phyloP scores from a whole-genome alignment of 2,797 vertebrate genomes.

The Carduelis carduelis region DNA sequence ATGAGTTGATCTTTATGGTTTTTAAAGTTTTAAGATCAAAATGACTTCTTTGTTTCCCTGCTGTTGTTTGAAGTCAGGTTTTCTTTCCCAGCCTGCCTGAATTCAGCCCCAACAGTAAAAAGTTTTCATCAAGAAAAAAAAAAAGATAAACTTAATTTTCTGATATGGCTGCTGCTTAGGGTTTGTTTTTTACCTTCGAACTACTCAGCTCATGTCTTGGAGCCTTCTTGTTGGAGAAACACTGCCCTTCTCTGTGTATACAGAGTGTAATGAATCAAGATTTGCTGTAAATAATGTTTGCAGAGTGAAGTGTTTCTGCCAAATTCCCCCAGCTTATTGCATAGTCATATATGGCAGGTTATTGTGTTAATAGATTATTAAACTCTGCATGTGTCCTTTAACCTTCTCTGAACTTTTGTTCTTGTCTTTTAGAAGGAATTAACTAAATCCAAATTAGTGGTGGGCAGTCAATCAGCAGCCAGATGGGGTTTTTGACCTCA shows the following conservation, averaged over 20 bases:
- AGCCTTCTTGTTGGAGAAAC: neutral
- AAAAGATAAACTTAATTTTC: neutral
- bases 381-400: neutral
- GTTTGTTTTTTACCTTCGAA: neutral
- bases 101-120: neutral
- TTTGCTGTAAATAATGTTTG: constrained; percentile 13
- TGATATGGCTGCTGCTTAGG: neutral
- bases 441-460: constrained; percentile 20
- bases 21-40: neutral
- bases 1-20: neutral
- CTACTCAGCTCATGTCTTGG: neutral
- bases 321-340: neutral
- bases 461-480: constrained; percentile 2
- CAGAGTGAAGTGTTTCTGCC: constrained; percentile 30
- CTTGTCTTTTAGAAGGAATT: constrained; percentile 17
- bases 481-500: neutral
- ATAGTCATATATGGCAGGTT: constrained; percentile 9
- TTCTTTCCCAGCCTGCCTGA: neutral
- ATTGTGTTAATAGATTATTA: constrained; percentile 34
- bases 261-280: neutral
- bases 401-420: constrained; percentile 34
- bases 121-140: neutral
- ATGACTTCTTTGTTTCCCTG: neutral
- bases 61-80: neutral
- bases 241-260: neutral